Evolutionary conservation across 2,113 vertebrate species (phyloP).

Genomic region (Pluvialis apricaria): DNA sequence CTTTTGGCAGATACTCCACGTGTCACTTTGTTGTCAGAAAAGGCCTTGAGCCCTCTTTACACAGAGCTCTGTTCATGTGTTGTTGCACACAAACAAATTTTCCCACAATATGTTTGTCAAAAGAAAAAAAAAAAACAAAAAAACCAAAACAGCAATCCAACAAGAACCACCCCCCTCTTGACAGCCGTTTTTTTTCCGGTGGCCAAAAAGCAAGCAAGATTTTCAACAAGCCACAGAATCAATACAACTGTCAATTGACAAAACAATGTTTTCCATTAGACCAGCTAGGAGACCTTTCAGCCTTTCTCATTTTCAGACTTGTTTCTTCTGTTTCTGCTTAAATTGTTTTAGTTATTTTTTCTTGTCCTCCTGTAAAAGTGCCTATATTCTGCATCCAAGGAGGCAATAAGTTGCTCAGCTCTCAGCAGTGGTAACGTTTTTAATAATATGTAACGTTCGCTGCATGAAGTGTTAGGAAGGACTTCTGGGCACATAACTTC

Average conservation of each 20-base stretch:
- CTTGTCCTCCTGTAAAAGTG: not conserved
- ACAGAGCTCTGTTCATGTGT: not conserved
- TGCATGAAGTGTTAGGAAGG: not conserved
- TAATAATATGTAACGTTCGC: not conserved
- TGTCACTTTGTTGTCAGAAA: not conserved
- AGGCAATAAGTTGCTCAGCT: not conserved
- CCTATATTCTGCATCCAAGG: not conserved
- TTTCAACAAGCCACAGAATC: not conserved
- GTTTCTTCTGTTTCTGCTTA: not conserved
- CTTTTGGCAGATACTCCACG: not conserved
- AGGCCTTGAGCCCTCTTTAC: not conserved
- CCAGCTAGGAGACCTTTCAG: not conserved
- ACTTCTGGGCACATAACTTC: not conserved
- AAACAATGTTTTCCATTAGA: not conserved
- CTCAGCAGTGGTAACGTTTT: not conserved
- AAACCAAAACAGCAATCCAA: not conserved
- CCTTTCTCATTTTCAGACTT: not conserved
- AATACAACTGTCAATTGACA: not conserved
- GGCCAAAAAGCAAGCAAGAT: not conserved
- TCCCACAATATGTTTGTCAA: not conserved
- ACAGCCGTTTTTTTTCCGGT: not conserved
- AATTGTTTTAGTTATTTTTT: not conserved
- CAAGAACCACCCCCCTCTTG: not conserved
- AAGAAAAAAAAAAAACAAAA: not conserved
- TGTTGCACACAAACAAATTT: not conserved